Percentiles rank a stretch among this genome's conserved stretches.
Conservation (phyloP, 2,888 invertebrate species). For the Trachelus stipa region DNA sequence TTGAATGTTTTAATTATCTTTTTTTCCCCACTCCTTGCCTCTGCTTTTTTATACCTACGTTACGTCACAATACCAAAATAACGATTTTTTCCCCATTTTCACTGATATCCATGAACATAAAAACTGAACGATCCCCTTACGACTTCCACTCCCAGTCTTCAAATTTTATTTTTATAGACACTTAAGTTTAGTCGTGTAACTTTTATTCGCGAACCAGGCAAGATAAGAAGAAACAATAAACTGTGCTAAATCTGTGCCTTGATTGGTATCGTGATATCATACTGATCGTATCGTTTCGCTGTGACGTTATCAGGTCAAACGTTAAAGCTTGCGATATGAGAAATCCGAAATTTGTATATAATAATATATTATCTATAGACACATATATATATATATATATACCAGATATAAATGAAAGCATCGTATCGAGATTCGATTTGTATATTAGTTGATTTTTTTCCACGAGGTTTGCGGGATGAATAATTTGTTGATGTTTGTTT, state of each 20-base stretch:
- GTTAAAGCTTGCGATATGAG: neutral
- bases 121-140: neutral
- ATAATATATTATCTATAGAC: neutral
- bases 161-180: neutral
- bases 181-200: neutral
- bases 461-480: neutral
- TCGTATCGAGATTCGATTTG: neutral
- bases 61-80: neutral
- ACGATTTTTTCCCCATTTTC: neutral
- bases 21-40: neutral
- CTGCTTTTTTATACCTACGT: neutral
- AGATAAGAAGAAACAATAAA: neutral
- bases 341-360: neutral
- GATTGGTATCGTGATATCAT: neutral
- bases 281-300: neutral
- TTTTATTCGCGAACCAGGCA: neutral
- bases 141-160: neutral
- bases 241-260: neutral
- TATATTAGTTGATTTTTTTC: conserved; percentile 1
- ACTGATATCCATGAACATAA: neutral
- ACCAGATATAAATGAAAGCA: conserved; percentile 9
- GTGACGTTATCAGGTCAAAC: neutral
- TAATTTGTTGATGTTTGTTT: neutral
- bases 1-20: conserved; percentile 15
- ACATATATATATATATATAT: neutral